Percentiles rank a stretch among this genome's conserved stretches.
Conservation (phyloP, 2,797 vertebrate genomes). For the Tokudaia tokunoshimensis region DNA sequence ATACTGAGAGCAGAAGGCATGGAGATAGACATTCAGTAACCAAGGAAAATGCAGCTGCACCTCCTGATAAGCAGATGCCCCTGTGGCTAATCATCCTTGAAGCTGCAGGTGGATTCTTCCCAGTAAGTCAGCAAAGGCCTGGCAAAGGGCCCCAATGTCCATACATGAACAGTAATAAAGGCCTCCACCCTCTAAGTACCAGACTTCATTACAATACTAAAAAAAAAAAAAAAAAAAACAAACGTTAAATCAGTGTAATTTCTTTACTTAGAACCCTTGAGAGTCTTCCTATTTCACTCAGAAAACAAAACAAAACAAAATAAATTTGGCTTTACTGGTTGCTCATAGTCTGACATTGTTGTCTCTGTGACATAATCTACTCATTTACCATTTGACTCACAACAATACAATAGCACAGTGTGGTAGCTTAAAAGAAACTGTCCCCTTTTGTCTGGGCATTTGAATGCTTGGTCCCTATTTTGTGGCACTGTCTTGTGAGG, state of each 20-base stretch:
- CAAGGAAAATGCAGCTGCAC: too few relatives aligned
- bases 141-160: too few relatives aligned
- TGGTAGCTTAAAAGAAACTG: background rate
- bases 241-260: background rate
- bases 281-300: background rate
- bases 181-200: too few relatives aligned
- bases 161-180: too few relatives aligned
- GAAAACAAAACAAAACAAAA: background rate
- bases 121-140: too few relatives aligned
- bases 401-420: background rate
- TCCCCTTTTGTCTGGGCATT: background rate
- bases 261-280: background rate
- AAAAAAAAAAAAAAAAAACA: too few relatives aligned
- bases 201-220: too few relatives aligned
- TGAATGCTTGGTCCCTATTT: background rate
- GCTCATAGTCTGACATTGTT: background rate
- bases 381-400: background rate
- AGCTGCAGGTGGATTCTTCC: too few relatives aligned
- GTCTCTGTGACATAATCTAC: background rate
- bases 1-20: too few relatives aligned
- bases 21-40: too few relatives aligned
- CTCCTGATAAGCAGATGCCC: too few relatives aligned
- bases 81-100: too few relatives aligned
- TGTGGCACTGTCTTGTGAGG: background rate
- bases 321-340: background rate